Conservation (phyloP, 2,113 vertebrate genomes). For the Platichthys flesus region DNA sequence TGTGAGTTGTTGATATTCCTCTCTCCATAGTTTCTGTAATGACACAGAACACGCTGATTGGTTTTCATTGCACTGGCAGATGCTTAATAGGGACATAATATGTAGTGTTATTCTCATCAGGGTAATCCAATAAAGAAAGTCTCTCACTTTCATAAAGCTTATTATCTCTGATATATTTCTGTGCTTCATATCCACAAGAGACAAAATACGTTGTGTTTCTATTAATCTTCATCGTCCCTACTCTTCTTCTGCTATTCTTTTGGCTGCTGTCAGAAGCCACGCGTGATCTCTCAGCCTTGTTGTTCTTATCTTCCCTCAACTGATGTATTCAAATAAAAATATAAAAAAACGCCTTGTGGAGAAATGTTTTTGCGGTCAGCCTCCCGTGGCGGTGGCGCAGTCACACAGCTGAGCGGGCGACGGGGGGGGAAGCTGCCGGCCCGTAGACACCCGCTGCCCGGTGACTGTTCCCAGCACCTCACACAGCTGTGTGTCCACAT, state of each 20-base stretch:
- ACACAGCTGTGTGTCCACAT: conserved; percentile 55
- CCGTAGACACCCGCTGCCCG: conserved; percentile 23
- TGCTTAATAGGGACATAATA: background rate
- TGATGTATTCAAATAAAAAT: conserved; percentile 2
- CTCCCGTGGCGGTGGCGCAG: too few relatives aligned
- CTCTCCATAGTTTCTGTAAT: background rate
- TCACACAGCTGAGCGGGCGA: background rate
- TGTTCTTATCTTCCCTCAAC: background rate
- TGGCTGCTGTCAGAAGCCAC: background rate
- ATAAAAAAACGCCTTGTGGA: too few relatives aligned
- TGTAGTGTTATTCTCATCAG: background rate
- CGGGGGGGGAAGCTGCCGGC: background rate
- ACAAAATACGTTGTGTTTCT: background rate
- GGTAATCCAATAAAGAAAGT: conserved; percentile 7
- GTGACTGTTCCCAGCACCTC: conserved; percentile 42
- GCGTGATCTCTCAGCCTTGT: conserved; percentile 1
- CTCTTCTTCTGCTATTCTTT: background rate
- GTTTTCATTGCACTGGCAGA: too few relatives aligned
- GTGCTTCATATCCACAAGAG: too few relatives aligned
- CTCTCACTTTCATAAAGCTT: conserved; percentile 3
- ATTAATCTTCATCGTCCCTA: background rate
- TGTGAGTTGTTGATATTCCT: background rate
- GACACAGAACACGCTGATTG: too few relatives aligned
- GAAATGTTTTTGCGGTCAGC: too few relatives aligned
- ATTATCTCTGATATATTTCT: conserved; percentile 6